Base-by-base conservation (phyloP, 1,140 invertebrate species). In the Megalonaias nervosa region DNA sequence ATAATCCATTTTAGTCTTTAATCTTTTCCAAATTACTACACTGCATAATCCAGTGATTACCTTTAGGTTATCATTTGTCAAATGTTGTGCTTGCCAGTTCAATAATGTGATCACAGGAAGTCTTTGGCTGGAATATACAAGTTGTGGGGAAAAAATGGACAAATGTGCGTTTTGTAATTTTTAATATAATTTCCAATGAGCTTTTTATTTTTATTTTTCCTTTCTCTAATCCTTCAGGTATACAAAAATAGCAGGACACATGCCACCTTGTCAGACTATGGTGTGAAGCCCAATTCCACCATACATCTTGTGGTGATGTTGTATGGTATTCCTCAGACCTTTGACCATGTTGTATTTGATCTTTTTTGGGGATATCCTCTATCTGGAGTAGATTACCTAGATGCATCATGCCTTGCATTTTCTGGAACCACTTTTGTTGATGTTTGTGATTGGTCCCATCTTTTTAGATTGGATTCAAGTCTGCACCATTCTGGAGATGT, bases 331-430 rank as follows among this genome's bases (percentile, higher is more conserved):
- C 85, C 85, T 6, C 75, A 86, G 26, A 58, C 70, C 15, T 81
- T 83, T 55, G 68, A 86, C 61, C 67, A 85, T 68, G 83, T 86
- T 15, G 77, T 84, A 1, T 86, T 86, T 75, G 81, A 86, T 64
- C 69, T 86, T 13, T 79, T 74, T 75, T 86, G 85, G 85, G 85
- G 83, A 5, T 84, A 84, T 74, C 85, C 85, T 5, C n/a, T 21
- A 19, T 16, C n/a, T 55, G 74, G 82, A n/a, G 15, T 17, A 19
- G 83, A 84, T 70, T 86, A 75, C 65, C 72, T 86, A 2, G 85
- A 86, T 78, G 85, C 83, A 0, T 83, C 83, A 1, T 86, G 85
- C 77, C 71, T 86, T 16, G 58, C 81, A 16, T 86, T 78, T 65
- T 71, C 61, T n/a, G 70, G 67, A 17, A 65, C 64, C 74, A 38